Evolutionary conservation across 1,140 invertebrate genomes (phyloP), one percentile per base, ranked within the genome.

Genomic region (Cataglyphis hispanica): DNA sequence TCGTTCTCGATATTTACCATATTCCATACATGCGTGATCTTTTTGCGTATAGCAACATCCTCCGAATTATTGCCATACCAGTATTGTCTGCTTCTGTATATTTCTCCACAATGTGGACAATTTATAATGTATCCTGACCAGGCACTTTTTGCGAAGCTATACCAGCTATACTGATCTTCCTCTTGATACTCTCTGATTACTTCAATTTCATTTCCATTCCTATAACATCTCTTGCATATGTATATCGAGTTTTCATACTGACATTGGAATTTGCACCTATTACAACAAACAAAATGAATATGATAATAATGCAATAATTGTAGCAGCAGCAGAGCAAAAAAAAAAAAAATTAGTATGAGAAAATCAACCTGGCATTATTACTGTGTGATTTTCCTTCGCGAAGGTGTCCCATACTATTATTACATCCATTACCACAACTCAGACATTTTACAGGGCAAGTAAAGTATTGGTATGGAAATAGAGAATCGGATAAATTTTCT

Each of bases 1-100:
- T 19, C 6, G 2, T 31, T 78, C 8, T 7, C 89, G 50, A 85
- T 34, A 95, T 94, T 94, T 95, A 97, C 97, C 93, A 96, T 96
- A 86, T 96, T 97, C 98, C 98, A 98, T n/a, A 98, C 96, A 91
- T 98, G 98, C 53, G 96, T 96, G 16, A 97, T 96, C 94, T 98
- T 97, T 6, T 96, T 96, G 78, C 96, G 94, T 10, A 97, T 97
- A 11, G 96, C 96, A 16, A 95, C 93, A 67, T 97, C 96, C 92
- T 98, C 97, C 0, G 97, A 97, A 89, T 96, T 96, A 92, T 98
- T 98, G 1, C 98, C 98, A 93, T 97, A 98, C 98, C 98, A 98
- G 92, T 97, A 97, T 91, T 98, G 97, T 11, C 97, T 95, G 92
- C 97, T 97, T 63, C 97, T 95, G 92, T 98, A 98, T 84, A 98